Evolutionary conservation across 2,888 invertebrate species (phyloP).

Genomic region (Fragum sueziense): DNA sequence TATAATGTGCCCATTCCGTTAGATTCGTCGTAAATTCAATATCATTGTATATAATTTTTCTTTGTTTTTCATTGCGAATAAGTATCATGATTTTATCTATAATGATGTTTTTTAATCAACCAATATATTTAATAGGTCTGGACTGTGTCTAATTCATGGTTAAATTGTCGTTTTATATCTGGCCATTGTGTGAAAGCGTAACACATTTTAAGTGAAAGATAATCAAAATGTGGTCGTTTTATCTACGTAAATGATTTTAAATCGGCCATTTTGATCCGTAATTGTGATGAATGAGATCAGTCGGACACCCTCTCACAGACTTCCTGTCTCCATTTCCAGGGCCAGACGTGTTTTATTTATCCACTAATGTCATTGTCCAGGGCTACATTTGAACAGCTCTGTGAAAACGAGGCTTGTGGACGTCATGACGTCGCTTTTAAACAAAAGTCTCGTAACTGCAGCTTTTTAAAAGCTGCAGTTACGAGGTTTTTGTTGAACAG

Average conservation of each 20-base stretch:
- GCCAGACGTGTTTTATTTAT: neutral
- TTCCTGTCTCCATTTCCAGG: neutral
- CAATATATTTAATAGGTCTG: constrained; percentile 4
- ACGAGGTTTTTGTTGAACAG: too few species aligned
- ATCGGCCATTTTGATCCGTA: neutral
- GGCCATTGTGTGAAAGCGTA: neutral
- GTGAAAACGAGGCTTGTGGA: too few species aligned
- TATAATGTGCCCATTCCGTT: too few species aligned
- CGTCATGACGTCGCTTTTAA: too few species aligned
- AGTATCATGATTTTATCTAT: neutral
- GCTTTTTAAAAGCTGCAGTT: too few species aligned
- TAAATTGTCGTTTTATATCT: neutral
- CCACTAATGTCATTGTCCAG: neutral
- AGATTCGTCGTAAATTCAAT: too few species aligned
- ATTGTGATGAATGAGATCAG: constrained; percentile 2
- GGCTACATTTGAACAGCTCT: neutral
- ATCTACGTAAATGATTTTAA: constrained; percentile 11
- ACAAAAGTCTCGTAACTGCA: too few species aligned
- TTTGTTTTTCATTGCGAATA: neutral
- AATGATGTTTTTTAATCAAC: neutral
- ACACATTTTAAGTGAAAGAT: constrained; percentile 7
- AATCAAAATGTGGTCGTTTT: neutral
- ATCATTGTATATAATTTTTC: too few species aligned
- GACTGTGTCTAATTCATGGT: neutral
- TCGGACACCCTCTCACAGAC: constrained; percentile 1